Evolutionary conservation across 2,113 vertebrate genomes (phyloP), one percentile per base, ranked within the genome.

Genomic region (Bubo bubo): DNA sequence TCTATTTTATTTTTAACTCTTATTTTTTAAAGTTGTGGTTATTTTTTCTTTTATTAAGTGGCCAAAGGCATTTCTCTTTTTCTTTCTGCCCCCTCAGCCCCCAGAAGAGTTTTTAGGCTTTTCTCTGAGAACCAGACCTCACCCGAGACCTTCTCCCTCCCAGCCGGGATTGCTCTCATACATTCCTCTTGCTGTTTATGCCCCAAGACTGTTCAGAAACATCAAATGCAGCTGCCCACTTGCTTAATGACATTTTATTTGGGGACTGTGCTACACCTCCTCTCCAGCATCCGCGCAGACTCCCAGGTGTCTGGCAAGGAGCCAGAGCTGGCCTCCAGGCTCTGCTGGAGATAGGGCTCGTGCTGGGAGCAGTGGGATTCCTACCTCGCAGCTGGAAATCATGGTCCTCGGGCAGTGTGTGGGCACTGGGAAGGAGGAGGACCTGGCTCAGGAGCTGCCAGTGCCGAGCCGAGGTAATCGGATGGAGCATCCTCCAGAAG

Each of bases 1-100:
- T 94, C 83, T 85, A 34, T 41, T 96, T 95, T 95, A 97, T 95
- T 97, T 97, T 96, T 95, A 96, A 95, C 77, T 80, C 64, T 72
- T 79, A 5, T 81, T 95, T 95, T 92, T 95, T 19, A 10, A 92
- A 89, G 86, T 26, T 89, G 93, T 90, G 88, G 94, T 79, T 91
- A 55, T 93, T 95, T 96, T 89, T 92, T 68, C 70, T 82, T 88
- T 91, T 77, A 89, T 64, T 85, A 79, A 91, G 66, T 66, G 79
- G 52, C 70, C 76, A 93, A 74, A 89, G 62, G 80, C 82, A 81
- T 79, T 85, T 84, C 35, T 95, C 60, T 87, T 62, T 80, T 90
- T 84, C 23, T 28, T 84, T 91, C 59, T 93, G 68, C 43, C 59
- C 59, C 47, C 35, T 86, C 53, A 81, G 60, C 64, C 76, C 47